Conservation (phyloP, 2,113 vertebrate species). For the Oreotrochilus melanogaster region DNA sequence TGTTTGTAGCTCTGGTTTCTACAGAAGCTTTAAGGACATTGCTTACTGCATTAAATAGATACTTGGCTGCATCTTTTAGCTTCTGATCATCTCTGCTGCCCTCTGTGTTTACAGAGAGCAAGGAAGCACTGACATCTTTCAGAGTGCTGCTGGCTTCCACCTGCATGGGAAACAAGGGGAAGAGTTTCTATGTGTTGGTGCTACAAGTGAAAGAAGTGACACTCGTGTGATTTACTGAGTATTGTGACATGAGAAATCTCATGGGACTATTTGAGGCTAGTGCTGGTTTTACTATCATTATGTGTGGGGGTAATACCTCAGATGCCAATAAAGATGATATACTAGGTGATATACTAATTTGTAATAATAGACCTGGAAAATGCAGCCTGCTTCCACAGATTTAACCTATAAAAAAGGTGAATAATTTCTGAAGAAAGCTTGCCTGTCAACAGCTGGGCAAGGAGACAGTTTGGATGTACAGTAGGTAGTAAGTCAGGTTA, state of each 20-base stretch:
- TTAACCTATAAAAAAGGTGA: background rate
- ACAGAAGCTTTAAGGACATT: slow-evolving; percentile 84
- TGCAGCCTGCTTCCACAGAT: background rate
- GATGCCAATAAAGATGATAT: background rate
- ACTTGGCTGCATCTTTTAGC: slow-evolving; percentile 74
- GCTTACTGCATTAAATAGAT: slow-evolving; percentile 86
- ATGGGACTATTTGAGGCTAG: background rate
- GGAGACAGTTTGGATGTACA: background rate
- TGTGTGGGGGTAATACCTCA: background rate
- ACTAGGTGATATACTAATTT: background rate
- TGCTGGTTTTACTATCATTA: background rate
- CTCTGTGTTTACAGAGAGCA: slow-evolving; percentile 72
- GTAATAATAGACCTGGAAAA: background rate
- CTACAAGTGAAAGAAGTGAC: background rate
- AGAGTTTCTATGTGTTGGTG: background rate
- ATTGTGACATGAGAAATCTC: background rate
- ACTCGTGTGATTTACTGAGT: background rate
- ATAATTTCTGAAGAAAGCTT: background rate
- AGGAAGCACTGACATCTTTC: slow-evolving; percentile 81
- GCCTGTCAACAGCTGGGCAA: background rate
- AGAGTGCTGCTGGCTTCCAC: slow-evolving; percentile 82
- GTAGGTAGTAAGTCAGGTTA: background rate
- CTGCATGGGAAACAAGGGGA: slow-evolving; percentile 61
- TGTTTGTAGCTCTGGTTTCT: slow-evolving; percentile 16
- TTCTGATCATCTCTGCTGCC: slow-evolving; percentile 58